phyloP scores from a whole-genome alignment of 2,888 invertebrate species.

The Mellilla xanthometata region DNA sequence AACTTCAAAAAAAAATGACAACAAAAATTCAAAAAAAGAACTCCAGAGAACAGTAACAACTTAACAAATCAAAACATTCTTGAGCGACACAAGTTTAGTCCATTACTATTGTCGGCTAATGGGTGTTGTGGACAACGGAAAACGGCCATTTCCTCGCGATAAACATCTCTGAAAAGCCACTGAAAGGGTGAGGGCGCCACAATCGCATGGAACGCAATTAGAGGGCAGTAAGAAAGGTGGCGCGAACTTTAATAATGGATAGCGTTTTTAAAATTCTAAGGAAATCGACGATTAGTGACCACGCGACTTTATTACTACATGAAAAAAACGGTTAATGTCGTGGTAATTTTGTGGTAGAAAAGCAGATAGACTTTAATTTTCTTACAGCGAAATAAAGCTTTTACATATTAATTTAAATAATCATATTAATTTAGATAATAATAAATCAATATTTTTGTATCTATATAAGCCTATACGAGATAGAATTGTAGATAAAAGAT shows the following conservation, averaged over 20 bases:
- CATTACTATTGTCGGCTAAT: slow-evolving; percentile 78
- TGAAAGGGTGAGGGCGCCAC: slow-evolving; percentile 73
- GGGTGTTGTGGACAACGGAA: slow-evolving; percentile 79
- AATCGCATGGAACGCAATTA: slow-evolving; percentile 69
- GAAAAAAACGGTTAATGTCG: no score
- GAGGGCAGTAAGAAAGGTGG: slow-evolving; percentile 43
- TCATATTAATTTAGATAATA: no score
- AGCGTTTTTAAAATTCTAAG: slow-evolving; percentile 55
- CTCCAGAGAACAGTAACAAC: slow-evolving; percentile 2
- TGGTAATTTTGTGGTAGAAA: no score
- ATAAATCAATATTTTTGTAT: no score
- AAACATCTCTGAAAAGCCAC: slow-evolving; percentile 78
- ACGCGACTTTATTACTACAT: slow-evolving; percentile 16
- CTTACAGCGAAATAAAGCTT: no score
- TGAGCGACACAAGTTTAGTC: slow-evolving; percentile 56
- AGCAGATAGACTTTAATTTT: no score
- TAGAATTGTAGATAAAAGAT: no score
- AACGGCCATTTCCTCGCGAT: slow-evolving; percentile 81
- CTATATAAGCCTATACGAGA: no score
- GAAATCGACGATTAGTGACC: slow-evolving; percentile 47
- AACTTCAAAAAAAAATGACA: background rate
- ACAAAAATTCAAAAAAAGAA: background rate
- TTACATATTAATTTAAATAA: no score
- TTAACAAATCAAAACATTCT: slow-evolving; percentile 33
- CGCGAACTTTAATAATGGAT: slow-evolving; percentile 44